A percentile compares a stretch with the other conserved stretches of the same genome.
Conservation (phyloP, 1,140 invertebrate species). For the Bombus difficillimus region DNA sequence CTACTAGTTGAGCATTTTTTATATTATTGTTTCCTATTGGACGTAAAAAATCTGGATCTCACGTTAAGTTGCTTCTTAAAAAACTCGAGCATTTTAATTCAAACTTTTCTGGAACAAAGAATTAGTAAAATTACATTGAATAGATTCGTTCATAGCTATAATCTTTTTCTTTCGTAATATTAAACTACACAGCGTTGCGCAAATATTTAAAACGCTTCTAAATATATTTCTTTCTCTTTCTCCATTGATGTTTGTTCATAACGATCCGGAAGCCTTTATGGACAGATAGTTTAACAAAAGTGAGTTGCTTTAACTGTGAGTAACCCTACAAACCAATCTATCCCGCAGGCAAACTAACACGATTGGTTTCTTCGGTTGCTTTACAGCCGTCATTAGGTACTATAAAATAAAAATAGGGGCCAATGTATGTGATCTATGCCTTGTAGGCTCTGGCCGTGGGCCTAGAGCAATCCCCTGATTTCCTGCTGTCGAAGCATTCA, state of each 20-base stretch:
- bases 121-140: neutral
- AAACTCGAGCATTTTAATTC: neutral
- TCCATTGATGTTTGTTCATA: neutral
- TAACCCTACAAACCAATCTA: constrained; percentile 46
- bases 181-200: neutral
- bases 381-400: constrained; percentile 38
- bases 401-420: constrained; percentile 48
- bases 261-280: neutral
- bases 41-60: neutral
- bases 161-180: neutral
- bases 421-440: constrained; percentile 52
- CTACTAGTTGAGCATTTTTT: neutral
- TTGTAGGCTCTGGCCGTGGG: constrained; percentile 86
- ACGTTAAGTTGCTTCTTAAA: neutral
- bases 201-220: neutral
- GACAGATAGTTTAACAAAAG: neutral
- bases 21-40: neutral
- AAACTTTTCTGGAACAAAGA: no score
- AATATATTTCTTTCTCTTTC: neutral
- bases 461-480: constrained; percentile 81
- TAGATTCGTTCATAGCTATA: neutral
- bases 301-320: constrained; percentile 24
- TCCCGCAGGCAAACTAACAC: neutral
- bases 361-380: constrained; percentile 49
- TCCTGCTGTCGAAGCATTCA: constrained; percentile 85